Evolutionary conservation across 2,797 vertebrate species (phyloP).

Genomic region (Tadarida brasiliensis): DNA sequence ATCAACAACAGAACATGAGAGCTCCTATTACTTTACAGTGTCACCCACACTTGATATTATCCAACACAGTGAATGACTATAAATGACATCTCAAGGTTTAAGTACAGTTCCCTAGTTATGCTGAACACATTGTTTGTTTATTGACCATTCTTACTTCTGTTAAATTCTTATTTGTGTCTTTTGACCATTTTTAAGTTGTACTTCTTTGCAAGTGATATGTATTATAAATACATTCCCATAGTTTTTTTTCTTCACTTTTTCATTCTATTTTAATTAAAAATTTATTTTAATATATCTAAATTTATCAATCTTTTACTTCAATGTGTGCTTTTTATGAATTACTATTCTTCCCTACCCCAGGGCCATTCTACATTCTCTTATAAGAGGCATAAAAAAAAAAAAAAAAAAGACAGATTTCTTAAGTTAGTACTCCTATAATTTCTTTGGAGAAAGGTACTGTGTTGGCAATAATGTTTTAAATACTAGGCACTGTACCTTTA

Average conservation of each 20-base stretch:
- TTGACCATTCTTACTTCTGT: not conserved
- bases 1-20: not conserved
- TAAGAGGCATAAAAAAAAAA: too few relatives aligned
- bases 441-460: not conserved
- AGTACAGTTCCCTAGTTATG: not conserved
- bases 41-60: not conserved
- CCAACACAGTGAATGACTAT: not conserved
- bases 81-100: not conserved
- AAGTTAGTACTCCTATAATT: slow-evolving; percentile 14
- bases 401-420: not conserved
- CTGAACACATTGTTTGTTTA: not conserved
- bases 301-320: slow-evolving; percentile 10
- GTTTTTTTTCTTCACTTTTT: not conserved
- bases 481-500: not conserved
- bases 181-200: not conserved
- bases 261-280: slow-evolving; percentile 1
- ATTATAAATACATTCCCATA: not conserved
- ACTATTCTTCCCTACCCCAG: not conserved
- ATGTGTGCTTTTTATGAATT: not conserved
- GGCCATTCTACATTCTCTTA: not conserved
- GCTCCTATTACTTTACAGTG: not conserved
- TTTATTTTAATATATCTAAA: slow-evolving; percentile 3
- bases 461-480: not conserved
- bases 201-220: not conserved
- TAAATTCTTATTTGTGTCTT: slow-evolving; percentile 6